These are phyloP conservation scores for Sus cebifrons DNA, from an alignment of 2,797 vertebrate genomes.

Conservation along the genomic window DNA sequence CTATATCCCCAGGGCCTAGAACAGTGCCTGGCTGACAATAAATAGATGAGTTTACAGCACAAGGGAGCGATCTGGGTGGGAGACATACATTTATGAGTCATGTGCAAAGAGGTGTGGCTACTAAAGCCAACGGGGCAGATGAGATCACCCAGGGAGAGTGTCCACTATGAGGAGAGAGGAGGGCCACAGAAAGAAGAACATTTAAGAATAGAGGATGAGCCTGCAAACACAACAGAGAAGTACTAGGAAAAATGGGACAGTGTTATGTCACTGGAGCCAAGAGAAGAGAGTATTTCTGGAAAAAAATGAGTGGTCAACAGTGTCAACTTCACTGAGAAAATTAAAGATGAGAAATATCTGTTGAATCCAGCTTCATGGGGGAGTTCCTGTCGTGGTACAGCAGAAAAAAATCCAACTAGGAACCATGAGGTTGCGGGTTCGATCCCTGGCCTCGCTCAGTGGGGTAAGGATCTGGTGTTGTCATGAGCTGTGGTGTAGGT, in stretches of 20 bases:
- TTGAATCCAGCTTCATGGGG: neutral
- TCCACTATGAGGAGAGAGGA: slow-evolving; percentile 15
- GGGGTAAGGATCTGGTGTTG: no score
- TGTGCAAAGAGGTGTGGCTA: slow-evolving; percentile 25
- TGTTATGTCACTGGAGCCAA: neutral
- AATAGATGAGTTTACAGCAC: neutral
- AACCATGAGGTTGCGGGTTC: no score
- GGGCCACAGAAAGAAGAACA: neutral
- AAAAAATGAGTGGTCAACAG: slow-evolving; percentile 10
- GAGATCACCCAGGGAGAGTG: slow-evolving; percentile 32
- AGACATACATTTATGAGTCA: slow-evolving; percentile 57
- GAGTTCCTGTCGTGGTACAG: no score
- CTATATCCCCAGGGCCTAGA: neutral
- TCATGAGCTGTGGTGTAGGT: no score
- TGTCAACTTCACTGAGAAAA: slow-evolving; percentile 18
- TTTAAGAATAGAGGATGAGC: slow-evolving; percentile 50
- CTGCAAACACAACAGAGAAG: slow-evolving; percentile 61
- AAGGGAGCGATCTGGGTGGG: neutral
- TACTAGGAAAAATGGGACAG: neutral
- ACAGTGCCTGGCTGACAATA: slow-evolving; percentile 24
- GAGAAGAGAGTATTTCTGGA: slow-evolving; percentile 12
- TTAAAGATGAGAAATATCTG: neutral
- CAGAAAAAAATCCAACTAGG: no score
- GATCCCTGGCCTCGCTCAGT: no score
- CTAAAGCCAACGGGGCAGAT: neutral